These are phyloP conservation scores for Mormyrops attenuatus DNA, from an alignment of 2,797 vertebrate species.

Conservation along the genomic window DNA sequence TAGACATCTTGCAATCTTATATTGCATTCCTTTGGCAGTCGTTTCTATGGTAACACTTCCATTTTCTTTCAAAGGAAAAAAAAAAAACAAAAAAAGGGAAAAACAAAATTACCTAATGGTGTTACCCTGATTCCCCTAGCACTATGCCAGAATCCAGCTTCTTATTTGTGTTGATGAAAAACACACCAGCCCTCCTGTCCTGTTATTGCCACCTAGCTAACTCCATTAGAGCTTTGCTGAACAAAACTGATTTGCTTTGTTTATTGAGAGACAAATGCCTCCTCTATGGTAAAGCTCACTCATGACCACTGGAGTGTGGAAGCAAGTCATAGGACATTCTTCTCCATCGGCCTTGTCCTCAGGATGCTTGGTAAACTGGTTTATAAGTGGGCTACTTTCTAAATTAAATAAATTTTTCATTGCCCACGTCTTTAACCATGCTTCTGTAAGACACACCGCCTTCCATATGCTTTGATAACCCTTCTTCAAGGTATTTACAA, in stretches of 20 bases:
- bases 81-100: constrained; percentile 12
- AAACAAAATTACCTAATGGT: constrained; percentile 31
- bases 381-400: not conserved
- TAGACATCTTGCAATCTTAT: not conserved
- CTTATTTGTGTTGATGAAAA: not conserved
- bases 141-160: not conserved
- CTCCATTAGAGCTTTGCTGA: not conserved
- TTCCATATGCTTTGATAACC: not conserved
- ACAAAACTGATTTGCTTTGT: not conserved
- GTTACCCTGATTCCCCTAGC: not conserved
- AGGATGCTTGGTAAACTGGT: not conserved
- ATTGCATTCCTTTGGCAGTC: constrained; percentile 9
- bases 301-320: not conserved
- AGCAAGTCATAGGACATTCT: not conserved
- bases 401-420: not conserved
- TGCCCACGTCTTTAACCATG: not conserved
- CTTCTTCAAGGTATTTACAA: not conserved
- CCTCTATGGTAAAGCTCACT: not conserved
- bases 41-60: constrained; percentile 16
- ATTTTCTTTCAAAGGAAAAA: constrained; percentile 4
- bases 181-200: not conserved
- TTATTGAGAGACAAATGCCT: not conserved
- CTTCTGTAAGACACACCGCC: not conserved
- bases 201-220: constrained; percentile 3
- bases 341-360: not conserved